Base-by-base conservation (phyloP, 2,888 invertebrate species). In the Yponomeuta evonymella region DNA sequence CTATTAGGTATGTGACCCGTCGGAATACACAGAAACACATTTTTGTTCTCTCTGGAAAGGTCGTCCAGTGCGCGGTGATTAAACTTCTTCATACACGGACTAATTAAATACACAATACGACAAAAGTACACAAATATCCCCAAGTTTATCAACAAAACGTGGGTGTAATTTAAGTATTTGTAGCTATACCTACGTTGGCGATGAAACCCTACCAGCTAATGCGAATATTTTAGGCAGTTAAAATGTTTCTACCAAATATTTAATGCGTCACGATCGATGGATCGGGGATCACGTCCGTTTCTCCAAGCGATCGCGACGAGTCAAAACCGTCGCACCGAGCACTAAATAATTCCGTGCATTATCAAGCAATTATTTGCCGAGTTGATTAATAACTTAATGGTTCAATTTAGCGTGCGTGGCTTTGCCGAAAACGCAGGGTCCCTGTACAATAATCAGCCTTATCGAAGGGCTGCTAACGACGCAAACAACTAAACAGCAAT, bases 401-500 rank as follows among this genome's bases (percentile, higher is more conserved):
- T 29, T 33, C 65, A 65, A 30, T 65, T 65, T 12, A 12, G 51
- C 15, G 51, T 58, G 3, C 12, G 15, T 15, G 2, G 51, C 51
- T 4, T 65, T 30, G 33, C 65, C 33, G 65, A 30, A 29, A 30
- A 65, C 29, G 65, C n/a, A 65, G 12, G 11, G 33, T 30, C 10
- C 29, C 12, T 30, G 30, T 65, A 33, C 65, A 65, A 65, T 65
- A 65, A 64, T 64, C 64, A 64, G 30, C 64, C 64, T 64, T 64
- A 64, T 64, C 64, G 64, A 64, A 10, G 23, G 64, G 23, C 48
- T 68, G 48, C 48, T 68, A 48, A 29, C 51, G 30, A 48, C 48
- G 68, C 68, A 68, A 68, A 67, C 62, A 69, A 69, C 69, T 69
- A 62, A 58, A 72, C 48, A 69, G 69, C 73, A 72, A 73, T 72